These are phyloP conservation scores for Anolis sagrei DNA, from an alignment of 2,113 vertebrate species.

Conservation along the genomic window DNA sequence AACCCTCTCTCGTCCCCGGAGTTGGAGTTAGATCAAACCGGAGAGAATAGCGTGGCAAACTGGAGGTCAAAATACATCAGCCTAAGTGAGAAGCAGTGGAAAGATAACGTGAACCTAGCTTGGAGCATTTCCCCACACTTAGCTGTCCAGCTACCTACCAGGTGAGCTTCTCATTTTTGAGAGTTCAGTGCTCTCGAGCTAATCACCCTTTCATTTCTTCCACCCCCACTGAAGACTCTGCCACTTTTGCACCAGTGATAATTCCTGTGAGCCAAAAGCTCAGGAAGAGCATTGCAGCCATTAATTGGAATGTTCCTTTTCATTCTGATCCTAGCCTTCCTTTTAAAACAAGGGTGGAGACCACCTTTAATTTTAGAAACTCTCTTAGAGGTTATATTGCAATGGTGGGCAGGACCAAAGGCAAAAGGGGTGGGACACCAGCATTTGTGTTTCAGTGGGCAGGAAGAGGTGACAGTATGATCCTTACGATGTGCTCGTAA, in stretches of 20 bases:
- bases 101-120: slow-evolving; percentile 94
- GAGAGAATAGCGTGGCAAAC: slow-evolving; percentile 94
- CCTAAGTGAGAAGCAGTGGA: slow-evolving; percentile 97
- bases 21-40: slow-evolving; percentile 90
- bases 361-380: too few relatives aligned
- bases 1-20: slow-evolving; percentile 93
- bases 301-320: not conserved
- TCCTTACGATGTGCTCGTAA: not conserved
- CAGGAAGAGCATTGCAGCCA: not conserved
- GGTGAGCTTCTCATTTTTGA: slow-evolving; percentile 71
- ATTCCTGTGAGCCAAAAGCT: not conserved
- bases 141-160: slow-evolving; percentile 91
- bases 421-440: too few relatives aligned
- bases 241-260: not conserved
- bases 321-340: not conserved
- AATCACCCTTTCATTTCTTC: too few relatives aligned
- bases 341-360: not conserved
- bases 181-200: too few relatives aligned
- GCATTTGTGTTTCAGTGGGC: not conserved
- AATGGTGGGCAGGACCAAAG: too few relatives aligned
- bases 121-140: slow-evolving; percentile 96
- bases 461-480: not conserved
- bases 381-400: too few relatives aligned
- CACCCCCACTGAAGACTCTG: not conserved
- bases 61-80: slow-evolving; percentile 96